A percentile compares a stretch with the other conserved stretches of the same genome.
Conservation (phyloP, 1,140 invertebrate species). For the Drosophila saltans region DNA sequence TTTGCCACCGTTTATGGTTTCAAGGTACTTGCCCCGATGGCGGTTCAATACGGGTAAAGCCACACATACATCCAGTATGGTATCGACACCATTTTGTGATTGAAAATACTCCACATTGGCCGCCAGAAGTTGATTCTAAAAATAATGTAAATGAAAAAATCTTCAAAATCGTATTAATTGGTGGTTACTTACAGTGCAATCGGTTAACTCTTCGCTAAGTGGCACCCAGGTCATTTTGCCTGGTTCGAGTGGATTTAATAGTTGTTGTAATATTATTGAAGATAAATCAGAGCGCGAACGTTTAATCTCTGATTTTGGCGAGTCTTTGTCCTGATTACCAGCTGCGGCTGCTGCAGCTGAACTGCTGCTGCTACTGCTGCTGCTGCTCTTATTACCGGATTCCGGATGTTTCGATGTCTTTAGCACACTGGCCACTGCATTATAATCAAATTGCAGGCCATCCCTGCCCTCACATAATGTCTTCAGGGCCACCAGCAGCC, state of each 20-base stretch:
- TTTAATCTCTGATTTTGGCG: constrained; percentile 85
- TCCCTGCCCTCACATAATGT: constrained; percentile 74
- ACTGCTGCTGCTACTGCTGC: constrained; percentile 64
- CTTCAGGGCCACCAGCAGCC: constrained; percentile 76
- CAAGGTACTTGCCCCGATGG: constrained; percentile 74
- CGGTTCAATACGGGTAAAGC: constrained; percentile 71
- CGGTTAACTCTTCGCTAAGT: constrained; percentile 74
- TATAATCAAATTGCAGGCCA: constrained; percentile 67
- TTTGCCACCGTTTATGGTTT: constrained; percentile 68
- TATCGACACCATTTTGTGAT: constrained; percentile 77
- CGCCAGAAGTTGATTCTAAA: constrained; percentile 85
- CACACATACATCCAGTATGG: constrained; percentile 72
- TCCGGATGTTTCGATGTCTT: constrained; percentile 76
- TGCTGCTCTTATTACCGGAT: constrained; percentile 59
- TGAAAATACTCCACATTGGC: constrained; percentile 85
- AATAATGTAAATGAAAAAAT: constrained; percentile 10
- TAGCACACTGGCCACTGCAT: constrained; percentile 63
- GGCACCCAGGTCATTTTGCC: constrained; percentile 81
- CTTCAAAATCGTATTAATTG: neutral
- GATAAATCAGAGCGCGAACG: constrained; percentile 86
- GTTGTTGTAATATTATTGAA: constrained; percentile 87
- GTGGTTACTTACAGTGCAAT: constrained; percentile 67
- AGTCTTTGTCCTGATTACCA: constrained; percentile 84
- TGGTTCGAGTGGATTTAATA: constrained; percentile 85
- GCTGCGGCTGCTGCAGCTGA: constrained; percentile 52